Evolutionary conservation across 2,888 invertebrate genomes (phyloP), one percentile per base, ranked within the genome.

Genomic region (Monochamus alternatus): DNA sequence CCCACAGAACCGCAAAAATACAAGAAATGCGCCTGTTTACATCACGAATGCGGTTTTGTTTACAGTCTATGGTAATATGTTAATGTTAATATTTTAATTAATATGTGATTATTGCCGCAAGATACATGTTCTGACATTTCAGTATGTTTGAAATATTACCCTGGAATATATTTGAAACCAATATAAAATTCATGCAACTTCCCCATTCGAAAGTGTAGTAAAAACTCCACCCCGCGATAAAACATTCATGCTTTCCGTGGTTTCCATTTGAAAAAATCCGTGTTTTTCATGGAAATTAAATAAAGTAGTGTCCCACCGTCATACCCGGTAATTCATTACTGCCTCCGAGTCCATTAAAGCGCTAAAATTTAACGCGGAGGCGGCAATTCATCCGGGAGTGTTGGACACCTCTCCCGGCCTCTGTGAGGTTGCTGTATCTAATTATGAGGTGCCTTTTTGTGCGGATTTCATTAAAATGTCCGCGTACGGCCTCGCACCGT

Each of bases 301-400:
- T 55, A 22, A n/a, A 22, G 22, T 55, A 3, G 14, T 55, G 5
- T 55, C 22, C 14, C 55, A 55, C 5, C 55, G 14, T 55, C 55
- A 55, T 55, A 55, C n/a, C 14, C n/a, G 55, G 55, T n/a, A 55
- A 55, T 55, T n/a, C 22, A 55, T 55, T 55, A 55, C 55, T 7
- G n/a, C 55, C n/a, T n/a, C 55, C 10, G 14, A 55, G 55, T 55
- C 55, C 55, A 55, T 55, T 55, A 55, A 22, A 55, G 14, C 55
- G 55, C 14, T 55, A 55, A 55, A 55, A 14, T 55, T 55, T 22
- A 55, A 55, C 55, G 14, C n/a, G 55, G 55, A 14, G 22, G 7
- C n/a, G 55, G 55, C 14, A 55, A 55, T 55, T 55, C 55, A 55
- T 0, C n/a, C 55, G 14, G 55, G n/a, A 14, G 55, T n/a, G 55